These are phyloP conservation scores for Pedicia rivosa DNA, from an alignment of 2,888 invertebrate genomes.

Conservation along the genomic window DNA sequence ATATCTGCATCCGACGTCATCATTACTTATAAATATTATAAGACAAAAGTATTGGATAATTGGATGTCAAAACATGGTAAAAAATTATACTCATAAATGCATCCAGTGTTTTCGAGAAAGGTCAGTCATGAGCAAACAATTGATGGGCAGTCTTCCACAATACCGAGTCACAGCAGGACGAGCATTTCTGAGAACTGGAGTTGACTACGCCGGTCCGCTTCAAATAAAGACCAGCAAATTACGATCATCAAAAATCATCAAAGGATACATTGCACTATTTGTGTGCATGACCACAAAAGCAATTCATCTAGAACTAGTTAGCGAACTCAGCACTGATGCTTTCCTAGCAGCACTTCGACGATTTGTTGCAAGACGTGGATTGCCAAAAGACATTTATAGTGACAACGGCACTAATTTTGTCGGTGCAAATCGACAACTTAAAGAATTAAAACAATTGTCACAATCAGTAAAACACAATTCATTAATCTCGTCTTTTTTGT, in stretches of 20 bases:
- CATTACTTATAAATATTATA: neutral
- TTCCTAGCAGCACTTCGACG: neutral
- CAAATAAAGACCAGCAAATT: too few species aligned
- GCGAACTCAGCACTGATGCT: neutral
- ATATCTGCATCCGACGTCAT: neutral
- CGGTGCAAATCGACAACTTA: conserved; percentile 7
- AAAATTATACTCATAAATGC: conserved; percentile 6
- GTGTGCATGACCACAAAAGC: too few species aligned
- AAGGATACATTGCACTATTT: conserved; percentile 11
- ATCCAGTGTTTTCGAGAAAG: conserved; percentile 5
- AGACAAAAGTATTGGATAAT: conserved; percentile 12
- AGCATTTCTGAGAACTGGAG: too few species aligned
- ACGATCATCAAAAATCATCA: conserved; percentile 8
- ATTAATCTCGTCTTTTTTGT: neutral
- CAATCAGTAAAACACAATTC: neutral
- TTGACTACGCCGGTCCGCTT: conserved; percentile 1
- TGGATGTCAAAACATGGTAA: conserved; percentile 2
- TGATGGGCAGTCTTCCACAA: conserved; percentile 15
- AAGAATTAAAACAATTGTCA: neutral
- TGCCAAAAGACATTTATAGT: neutral
- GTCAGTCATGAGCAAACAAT: conserved; percentile 3
- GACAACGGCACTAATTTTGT: too few species aligned
- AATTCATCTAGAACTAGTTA: conserved; percentile 7
- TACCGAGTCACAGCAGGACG: conserved; percentile 2
- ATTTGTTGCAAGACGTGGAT: neutral